Conservation (phyloP, 2,888 invertebrate genomes). For the Luperina nickerlii region DNA sequence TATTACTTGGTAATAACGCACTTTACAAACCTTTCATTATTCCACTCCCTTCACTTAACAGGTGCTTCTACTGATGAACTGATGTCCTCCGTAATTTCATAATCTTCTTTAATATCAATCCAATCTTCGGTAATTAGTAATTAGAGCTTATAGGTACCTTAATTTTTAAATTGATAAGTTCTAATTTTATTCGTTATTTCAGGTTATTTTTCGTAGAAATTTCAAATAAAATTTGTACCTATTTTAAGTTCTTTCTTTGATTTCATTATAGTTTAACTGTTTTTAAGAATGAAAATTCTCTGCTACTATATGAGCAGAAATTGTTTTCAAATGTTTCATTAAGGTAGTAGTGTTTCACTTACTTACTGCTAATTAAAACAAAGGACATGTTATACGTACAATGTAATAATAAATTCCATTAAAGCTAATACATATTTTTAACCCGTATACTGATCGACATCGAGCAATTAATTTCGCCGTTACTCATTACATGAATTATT, state of each 20-base stretch:
- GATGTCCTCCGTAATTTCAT: constrained; percentile 17
- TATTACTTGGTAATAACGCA: constrained; percentile 16
- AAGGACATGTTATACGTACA: constrained; percentile 4
- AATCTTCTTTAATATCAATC: constrained; percentile 16
- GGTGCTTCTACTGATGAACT: constrained; percentile 43
- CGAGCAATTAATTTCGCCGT: constrained; percentile 50
- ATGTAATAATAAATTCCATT: constrained; percentile 45
- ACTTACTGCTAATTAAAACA: constrained; percentile 25
- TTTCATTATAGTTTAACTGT: neutral
- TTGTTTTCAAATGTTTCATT: neutral
- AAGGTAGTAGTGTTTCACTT: too few relatives aligned
- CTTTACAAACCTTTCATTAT: constrained; percentile 49
- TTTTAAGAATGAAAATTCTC: too few relatives aligned
- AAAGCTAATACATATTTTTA: constrained; percentile 30
- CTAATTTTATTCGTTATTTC: neutral
- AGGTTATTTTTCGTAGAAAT: neutral
- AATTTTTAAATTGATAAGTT: neutral
- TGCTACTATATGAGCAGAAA: too few relatives aligned
- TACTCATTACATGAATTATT: constrained; percentile 61
- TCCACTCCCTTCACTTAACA: constrained; percentile 34
- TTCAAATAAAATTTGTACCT: neutral
- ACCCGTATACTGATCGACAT: constrained; percentile 51
- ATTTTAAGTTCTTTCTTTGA: neutral
- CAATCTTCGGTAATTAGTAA: constrained; percentile 26
- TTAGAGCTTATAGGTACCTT: constrained; percentile 1